A percentile compares a stretch with the other conserved stretches of the same genome.
phyloP scores from a whole-genome alignment of 2,888 invertebrate species.

The Agonopterix alstromeriana region DNA sequence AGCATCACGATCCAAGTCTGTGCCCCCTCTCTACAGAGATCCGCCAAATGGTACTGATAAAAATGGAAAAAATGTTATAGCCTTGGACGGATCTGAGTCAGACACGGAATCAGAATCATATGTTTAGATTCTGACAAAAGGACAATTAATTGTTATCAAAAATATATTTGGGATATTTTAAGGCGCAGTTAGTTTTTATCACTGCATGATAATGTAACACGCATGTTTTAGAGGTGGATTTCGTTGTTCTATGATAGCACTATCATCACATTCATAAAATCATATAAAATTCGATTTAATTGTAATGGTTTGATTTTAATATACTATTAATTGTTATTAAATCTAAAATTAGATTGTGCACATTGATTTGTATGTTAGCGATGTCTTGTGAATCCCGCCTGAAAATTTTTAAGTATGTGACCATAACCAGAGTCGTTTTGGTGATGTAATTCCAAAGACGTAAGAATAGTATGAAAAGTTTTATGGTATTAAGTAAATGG shows the following conservation, averaged over 20 bases:
- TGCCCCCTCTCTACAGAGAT: conserved; percentile 63
- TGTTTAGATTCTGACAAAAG: conserved; percentile 34
- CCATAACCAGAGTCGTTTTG: conserved; percentile 73
- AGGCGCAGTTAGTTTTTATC: conserved; percentile 9
- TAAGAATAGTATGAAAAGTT: conserved; percentile 67
- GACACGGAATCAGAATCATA: conserved; percentile 74
- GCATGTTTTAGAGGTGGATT: background rate
- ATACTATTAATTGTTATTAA: background rate
- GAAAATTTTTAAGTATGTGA: conserved; percentile 53
- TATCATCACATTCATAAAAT: background rate
- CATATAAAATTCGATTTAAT: background rate
- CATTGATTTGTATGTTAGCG: conserved; percentile 15
- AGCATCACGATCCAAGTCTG: conserved; percentile 60
- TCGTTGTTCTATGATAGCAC: background rate
- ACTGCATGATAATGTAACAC: background rate
- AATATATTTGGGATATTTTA: conserved; percentile 1
- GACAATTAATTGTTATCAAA: conserved; percentile 8
- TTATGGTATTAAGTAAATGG: conserved; percentile 44
- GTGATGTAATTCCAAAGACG: conserved; percentile 76
- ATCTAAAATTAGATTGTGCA: background rate
- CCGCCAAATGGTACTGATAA: conserved; percentile 53
- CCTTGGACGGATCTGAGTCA: conserved; percentile 65
- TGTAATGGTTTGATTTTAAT: conserved; percentile 12
- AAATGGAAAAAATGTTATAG: conserved; percentile 50
- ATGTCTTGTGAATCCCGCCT: conserved; percentile 64